Evolutionary conservation across 1,140 invertebrate species (phyloP), one percentile per base, ranked within the genome.

Genomic region (Homarus americanus): DNA sequence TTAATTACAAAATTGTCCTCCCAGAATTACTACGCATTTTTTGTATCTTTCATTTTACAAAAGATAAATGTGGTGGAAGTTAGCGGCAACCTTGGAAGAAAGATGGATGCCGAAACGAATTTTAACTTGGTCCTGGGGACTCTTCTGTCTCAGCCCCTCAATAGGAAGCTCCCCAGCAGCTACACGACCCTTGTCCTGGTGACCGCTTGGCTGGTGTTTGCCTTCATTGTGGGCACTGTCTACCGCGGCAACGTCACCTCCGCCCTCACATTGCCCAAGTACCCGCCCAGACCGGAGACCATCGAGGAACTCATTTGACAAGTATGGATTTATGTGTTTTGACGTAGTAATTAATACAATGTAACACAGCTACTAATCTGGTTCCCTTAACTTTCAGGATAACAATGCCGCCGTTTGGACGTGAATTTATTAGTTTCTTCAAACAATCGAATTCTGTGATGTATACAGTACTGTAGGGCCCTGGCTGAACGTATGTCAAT

Each of bases 401-500:
- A 15, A 88, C 86, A 34, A 88, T 88, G 86, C 86, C 86, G 0
- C 86, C 86, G 17, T 88, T 80, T 17, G 86, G 86, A 15, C 34
- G 41, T 1, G 86, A 88, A n/a, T 88, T 88, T 32, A 80, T 88
- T 4, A 79, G 44, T 4, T 88, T 88, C 58, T 88, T 88, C 86
- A 88, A 66, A 44, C 86, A 88, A 28, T 88, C 86, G 20, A 36
- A 88, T 38, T 80, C 76, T 24, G 82, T 32, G 9, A 10, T 88
- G 38, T 88, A 80, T 49, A n/a, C n/a, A n/a, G n/a, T n/a, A n/a
- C n/a, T n/a, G n/a, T n/a, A 88, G 82, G 58, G 41, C 36, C 15
- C 38, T 88, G 12, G 86, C 75, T 0, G 86, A 80, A 7, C 53
- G 34, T 10, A 88, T 88, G 86, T 38, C 86, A 2, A 88, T 88